Base-by-base conservation (phyloP, 2,888 invertebrate species). In the Drosophila ochracea region DNA sequence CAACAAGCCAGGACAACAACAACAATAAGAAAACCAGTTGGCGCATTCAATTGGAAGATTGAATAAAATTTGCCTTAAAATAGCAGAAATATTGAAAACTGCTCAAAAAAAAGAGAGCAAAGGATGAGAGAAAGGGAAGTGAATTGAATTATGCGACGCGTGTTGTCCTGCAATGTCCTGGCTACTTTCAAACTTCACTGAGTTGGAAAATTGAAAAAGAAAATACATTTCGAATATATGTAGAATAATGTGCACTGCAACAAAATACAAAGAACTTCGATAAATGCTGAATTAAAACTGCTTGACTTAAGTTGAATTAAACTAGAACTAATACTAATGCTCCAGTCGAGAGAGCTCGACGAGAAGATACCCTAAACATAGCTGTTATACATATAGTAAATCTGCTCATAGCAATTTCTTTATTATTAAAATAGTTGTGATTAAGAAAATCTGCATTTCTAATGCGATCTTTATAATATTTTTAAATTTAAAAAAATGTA, bases 191-290 rank as follows among this genome's bases (percentile, higher is more conserved):
- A 90, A 85, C 91, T 91, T 90, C 92, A 92, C 76, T 92, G 92
- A 80, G 73, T 92, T 90, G 93, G 92, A 93, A 93, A 92, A 92
- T 92, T 92, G 92, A 91, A 92, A 93, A 92, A 84, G 90, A 91
- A 87, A 84, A 87, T 52, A 73, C 41, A 63, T 64, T 50, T 37
- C 39, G 47, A 52, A 73, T 67, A 59, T 71, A 65, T 66, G 70
- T 68, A 54, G 59, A 73, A 65, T 31, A 53, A 50, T 52, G 33
- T 50, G 25, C 35, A 60, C 60, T 52, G 58, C 13, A 53, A 25
- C 16, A 53, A 35, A 33, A 16, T 1, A 16, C 4, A 21, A 16
- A 2, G 7, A 21, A 7, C 13, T 47, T 21, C 21, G 7, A 13
- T 47, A 16, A 25, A 2, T 2, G 4, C 1, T 1, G 16, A 9